Base-by-base conservation (phyloP, 2,113 vertebrate genomes). In the Sarotherodon lohbergeri region DNA sequence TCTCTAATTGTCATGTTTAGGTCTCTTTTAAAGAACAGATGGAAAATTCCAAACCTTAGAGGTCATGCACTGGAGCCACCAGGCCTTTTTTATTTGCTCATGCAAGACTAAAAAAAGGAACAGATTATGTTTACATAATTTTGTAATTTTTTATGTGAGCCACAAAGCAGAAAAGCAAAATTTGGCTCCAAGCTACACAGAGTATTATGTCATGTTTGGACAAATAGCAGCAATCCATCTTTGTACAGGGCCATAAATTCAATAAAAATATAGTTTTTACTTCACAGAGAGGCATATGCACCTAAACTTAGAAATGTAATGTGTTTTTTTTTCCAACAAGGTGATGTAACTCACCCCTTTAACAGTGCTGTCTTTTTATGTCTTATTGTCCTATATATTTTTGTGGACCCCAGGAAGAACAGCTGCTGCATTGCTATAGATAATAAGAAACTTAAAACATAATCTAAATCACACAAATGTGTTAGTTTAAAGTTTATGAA, bases 141-240 rank as follows among this genome's bases (percentile, higher is more conserved):
- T 93, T 90, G 93, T 91, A 89, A 87, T 93, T 90, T 93, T 92
- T 92, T 93, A 90, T 93, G 92, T 94, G 57, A 48, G 81, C 93
- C 91, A 91, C 57, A 52, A 66, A 93, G 76, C 90, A 88, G 89
- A 92, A 94, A 95, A 94, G 94, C 85, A 94, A 92, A 82, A 88
- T 89, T 90, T 73, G 80, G 73, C 90, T 83, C 46, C 24, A 81
- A 83, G 92, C 87, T 79, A 88, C 83, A 88, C 84, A 68, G 34
- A 82, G 93, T 95, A 95, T 94, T 95, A 95, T 94, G 84, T 82
- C 87, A 83, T 95, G 93, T 95, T 95, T 95, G 85, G 86, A 94
- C 90, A 93, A 95, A 92, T 95, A 92, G 93, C 90, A 93, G 88
- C 90, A 84, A 92, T 93, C 91, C 85, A 91, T 94, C 91, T 87